A percentile compares a stretch with the other conserved stretches of the same genome.
phyloP scores from a whole-genome alignment of 1,140 invertebrate species.

The Drosophila ercepeae region DNA sequence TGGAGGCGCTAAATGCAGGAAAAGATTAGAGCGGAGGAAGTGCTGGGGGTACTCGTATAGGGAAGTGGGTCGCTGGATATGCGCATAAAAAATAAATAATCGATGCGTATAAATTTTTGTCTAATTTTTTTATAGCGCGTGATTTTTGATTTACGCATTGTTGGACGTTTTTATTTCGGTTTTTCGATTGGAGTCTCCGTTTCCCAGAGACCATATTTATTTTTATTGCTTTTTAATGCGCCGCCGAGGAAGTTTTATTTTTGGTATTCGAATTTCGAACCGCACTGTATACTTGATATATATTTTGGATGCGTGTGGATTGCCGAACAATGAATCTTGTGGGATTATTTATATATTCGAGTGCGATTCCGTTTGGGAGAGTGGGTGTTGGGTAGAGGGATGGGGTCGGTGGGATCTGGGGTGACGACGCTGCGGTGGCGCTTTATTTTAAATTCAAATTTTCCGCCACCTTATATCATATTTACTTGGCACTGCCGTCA shows the following conservation, averaged over 20 bases:
- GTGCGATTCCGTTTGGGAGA: not conserved
- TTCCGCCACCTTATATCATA: slow-evolving; percentile 71
- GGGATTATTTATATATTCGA: slow-evolving; percentile 71
- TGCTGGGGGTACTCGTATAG: slow-evolving; percentile 31
- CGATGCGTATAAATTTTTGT: slow-evolving; percentile 65
- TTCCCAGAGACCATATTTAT: slow-evolving; percentile 75
- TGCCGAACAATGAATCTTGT: slow-evolving; percentile 76
- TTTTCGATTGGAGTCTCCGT: slow-evolving; percentile 66
- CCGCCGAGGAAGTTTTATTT: slow-evolving; percentile 76
- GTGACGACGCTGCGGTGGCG: slow-evolving; percentile 43
- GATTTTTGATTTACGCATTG: slow-evolving; percentile 79
- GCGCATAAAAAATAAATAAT: slow-evolving; percentile 22
- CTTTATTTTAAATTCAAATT: slow-evolving; percentile 80
- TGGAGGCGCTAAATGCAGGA: slow-evolving; percentile 75
- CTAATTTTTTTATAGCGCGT: slow-evolving; percentile 66
- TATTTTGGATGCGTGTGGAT: slow-evolving; percentile 53
- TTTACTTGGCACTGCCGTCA: slow-evolving; percentile 57
- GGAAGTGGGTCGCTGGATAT: slow-evolving; percentile 14
- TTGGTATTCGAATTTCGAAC: slow-evolving; percentile 19
- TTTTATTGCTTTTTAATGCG: slow-evolving; percentile 82
- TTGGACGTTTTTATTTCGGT: slow-evolving; percentile 78
- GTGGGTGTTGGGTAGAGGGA: too few relatives aligned
- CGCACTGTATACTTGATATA: slow-evolving; percentile 6
- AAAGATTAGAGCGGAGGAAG: slow-evolving; percentile 59
- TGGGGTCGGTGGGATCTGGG: too few relatives aligned